Base-by-base conservation (phyloP, 1,140 invertebrate species). In the Dermatophagoides farinae region DNA sequence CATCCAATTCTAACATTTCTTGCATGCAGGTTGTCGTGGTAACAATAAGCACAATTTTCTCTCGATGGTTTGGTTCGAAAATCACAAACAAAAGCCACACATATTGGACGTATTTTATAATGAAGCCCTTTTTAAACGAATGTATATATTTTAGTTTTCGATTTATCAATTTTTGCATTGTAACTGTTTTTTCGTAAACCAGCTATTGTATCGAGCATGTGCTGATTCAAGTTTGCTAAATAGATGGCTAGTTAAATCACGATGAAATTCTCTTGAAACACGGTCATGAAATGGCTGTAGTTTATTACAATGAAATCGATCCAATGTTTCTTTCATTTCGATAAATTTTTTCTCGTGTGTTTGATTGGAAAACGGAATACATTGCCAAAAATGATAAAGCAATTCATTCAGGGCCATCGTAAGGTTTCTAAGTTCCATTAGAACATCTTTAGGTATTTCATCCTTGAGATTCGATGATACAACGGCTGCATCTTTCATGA, bases 301-400 rank as follows among this genome's bases (percentile, higher is more conserved):
- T 72, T 86, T 88, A 20, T 82, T 83, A 65, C 81, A 78, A 72
- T 90, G 83, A 74, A 92, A 95, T 68, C 84, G 80, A 57, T 86
- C 82, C 53, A 96, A 69, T 0, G 88, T 88, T 64, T 85, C 82
- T 62, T 91, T 84, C 82, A 90, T 90, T 67, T 81, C 80, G 22
- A 71, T 55, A 40, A 85, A 80, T 72, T 91, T 88, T 38, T 86
- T 82, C 68, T 88, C 82, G 12, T 83, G 71, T 55, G 80, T 78
- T 41, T 80, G 77, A 9, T 82, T 84, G 0, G 84, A 87, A 12
- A 85, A 82, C 51, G 90, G 91, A 74, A 96, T 93, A 71, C 87
- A 87, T 31, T 80, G 77, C 90, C 91, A 97, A 74, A 96, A 91
- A 73, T 95, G 88, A 60, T 85, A 79, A 9, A 96, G 71, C 47